Base-by-base conservation (phyloP, 2,113 vertebrate species). In the Crotalus horridus region DNA sequence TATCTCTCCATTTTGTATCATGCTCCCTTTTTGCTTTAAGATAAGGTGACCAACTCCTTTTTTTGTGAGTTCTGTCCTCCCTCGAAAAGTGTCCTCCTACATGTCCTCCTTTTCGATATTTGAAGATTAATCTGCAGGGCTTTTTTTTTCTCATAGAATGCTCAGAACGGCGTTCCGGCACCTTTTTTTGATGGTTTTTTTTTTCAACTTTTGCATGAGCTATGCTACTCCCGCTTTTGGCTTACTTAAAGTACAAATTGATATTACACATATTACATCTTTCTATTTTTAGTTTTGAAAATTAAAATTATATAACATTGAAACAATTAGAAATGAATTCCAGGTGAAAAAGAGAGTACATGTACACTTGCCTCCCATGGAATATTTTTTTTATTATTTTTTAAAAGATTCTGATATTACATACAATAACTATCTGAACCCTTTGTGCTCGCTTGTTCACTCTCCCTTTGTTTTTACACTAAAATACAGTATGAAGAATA, bases 301-400 rank as follows among this genome's bases (percentile, higher is more conserved):
- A 85, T 59, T 53, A 92, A 89, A 92, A 92, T 92, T 92, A 85
- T 39, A 93, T 46, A 94, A 93, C 29, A 21, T 88, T 81, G 55
- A 95, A 51, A 93, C 92, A 93, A 95, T 92, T 93, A 93, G 59
- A 56, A 94, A 95, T 90, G 88, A 94, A 94, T 3, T 29, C 91
- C 94, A 64, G 64, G 26, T 55, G 17, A 81, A 95, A 58, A 39
- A 94, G 91, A 39, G 89, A 92, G 89, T 81, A 93, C 53, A 91
- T 90, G 43, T 86, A 85, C 56, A 23, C n/a, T 89, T 95, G 24
- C 94, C 58, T 96, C 92, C 90, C 74, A 94, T 46, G 3, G 29
- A 93, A 95, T 89, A 0, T 58, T 91, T 94, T 39, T 39, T 39
- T 39, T 39, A 39, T 39, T 39, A 39, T 39, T 39, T 39, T 39